Evolutionary conservation across 2,797 vertebrate genomes (phyloP), one percentile per base, ranked within the genome.

Genomic region (Chrysocyon brachyurus): DNA sequence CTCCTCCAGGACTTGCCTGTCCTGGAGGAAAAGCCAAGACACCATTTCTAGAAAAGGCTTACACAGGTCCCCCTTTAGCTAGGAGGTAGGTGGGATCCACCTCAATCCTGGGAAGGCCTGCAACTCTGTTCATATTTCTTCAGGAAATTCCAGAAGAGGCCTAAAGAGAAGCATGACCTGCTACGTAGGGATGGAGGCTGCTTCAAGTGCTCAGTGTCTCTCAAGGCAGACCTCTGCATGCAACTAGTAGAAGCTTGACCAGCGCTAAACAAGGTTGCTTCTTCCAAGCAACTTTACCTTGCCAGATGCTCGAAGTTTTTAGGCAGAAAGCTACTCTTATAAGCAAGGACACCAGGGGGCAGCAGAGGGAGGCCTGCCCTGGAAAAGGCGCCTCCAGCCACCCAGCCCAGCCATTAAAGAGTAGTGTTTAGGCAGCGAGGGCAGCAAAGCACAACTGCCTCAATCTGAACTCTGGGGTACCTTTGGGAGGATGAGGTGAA

Each of bases 51-150:
- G 61, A 59, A 94, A 94, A 91, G 59, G 22, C 57, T n/a, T 24
- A 33, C 59, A 78, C 11, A 46, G 15, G 19, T 21, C 22, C 31
- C 21, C 56, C 19, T 33, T 91, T 91, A 87, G 40, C 64, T 82
- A 59, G 46, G 40, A 70, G 31, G 21, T n/a, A 78, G 59, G 59
- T 90, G 72, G 56, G 16, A 78, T 28, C 57, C n/a, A 28, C 26
- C 88, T 24, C 49, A 72, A 4, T 72, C 26, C 56, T 31, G 11
- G 36, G 15, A 90, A 49, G 21, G 52, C 40, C 57, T 31, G 22
- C 31, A 89, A 36, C 49, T 91, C 79, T 94, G 11, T 78, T 85
- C 54, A n/a, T 85, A 28, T 84, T 94, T 93, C 33, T 96, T 72
- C 11, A 96, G 72, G 73, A 94, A 93, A 73, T 54, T 84, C 21